Conservation (phyloP, 1,140 invertebrate genomes). For the Andrena cerasifolii region DNA sequence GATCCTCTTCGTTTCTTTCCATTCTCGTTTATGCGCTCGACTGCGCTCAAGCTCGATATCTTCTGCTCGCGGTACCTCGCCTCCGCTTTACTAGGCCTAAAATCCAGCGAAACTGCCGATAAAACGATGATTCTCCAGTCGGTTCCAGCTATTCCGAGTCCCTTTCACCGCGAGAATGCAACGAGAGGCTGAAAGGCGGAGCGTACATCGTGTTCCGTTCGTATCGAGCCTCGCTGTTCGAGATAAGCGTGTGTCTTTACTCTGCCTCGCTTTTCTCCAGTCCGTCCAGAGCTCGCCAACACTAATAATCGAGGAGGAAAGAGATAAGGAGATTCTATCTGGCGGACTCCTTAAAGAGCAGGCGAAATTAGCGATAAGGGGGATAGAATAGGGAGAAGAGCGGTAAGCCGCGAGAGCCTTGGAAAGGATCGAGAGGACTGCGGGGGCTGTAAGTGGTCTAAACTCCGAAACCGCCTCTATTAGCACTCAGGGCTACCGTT, state of each 20-base stretch:
- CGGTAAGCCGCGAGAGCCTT: slow-evolving; percentile 51
- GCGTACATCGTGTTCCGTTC: background rate
- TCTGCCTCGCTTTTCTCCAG: too few relatives aligned
- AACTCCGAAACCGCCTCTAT: slow-evolving; percentile 63
- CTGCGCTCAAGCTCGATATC: background rate
- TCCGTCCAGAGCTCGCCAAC: too few relatives aligned
- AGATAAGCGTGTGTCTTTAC: too few relatives aligned
- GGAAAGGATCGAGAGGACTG: slow-evolving; percentile 43
- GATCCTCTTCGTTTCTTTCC: background rate
- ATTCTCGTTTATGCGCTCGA: background rate
- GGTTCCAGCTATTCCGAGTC: background rate
- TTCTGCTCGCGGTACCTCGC: background rate
- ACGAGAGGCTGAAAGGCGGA: background rate
- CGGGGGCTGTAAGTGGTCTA: slow-evolving; percentile 57
- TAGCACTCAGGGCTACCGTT: slow-evolving; percentile 47
- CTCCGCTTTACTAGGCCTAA: background rate
- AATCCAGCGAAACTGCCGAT: background rate
- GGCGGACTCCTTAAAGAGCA: slow-evolving; percentile 26
- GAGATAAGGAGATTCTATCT: background rate
- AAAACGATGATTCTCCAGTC: background rate
- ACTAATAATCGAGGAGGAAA: slow-evolving; percentile 32
- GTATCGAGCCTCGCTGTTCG: slow-evolving; percentile 8
- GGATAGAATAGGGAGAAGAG: slow-evolving; percentile 46
- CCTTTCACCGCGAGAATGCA: background rate
- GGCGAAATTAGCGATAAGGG: slow-evolving; percentile 54